These are phyloP conservation scores for Hylaeus anthracinus DNA, from an alignment of 1,140 invertebrate genomes.

Conservation along the genomic window DNA sequence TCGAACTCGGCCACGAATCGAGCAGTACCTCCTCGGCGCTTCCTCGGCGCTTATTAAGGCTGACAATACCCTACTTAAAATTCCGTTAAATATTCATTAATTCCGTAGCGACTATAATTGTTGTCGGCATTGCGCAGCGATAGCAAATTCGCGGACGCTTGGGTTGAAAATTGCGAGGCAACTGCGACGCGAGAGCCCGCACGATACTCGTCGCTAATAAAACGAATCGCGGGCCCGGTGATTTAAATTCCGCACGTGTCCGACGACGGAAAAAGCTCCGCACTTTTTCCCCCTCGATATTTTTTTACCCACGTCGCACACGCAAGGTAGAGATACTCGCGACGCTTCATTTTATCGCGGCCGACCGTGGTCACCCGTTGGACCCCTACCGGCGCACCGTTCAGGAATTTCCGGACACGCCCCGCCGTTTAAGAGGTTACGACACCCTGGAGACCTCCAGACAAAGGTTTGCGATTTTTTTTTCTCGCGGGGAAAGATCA, in stretches of 20 bases:
- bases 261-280: conserved; percentile 23
- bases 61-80: too few relatives aligned
- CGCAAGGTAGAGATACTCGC: conserved; percentile 50
- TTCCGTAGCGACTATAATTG: neutral
- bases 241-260: conserved; percentile 49
- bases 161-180: conserved; percentile 21
- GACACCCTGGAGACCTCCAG: too few relatives aligned
- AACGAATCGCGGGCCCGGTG: conserved; percentile 29
- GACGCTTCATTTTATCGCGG: conserved; percentile 54
- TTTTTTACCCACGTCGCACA: neutral
- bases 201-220: conserved; percentile 41
- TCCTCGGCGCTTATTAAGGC: too few relatives aligned
- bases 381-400: conserved; percentile 42
- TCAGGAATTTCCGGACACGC: conserved; percentile 56
- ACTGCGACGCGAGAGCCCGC: conserved; percentile 7
- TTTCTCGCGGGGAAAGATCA: too few relatives aligned
- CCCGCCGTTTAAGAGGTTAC: conserved; percentile 46
- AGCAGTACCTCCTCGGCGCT: too few relatives aligned
- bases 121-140: conserved; percentile 16
- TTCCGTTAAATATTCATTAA: too few relatives aligned
- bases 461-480: too few relatives aligned
- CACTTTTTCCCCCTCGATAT: neutral
- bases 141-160: conserved; percentile 7
- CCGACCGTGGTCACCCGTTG: conserved; percentile 43
- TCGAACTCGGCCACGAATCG: neutral